Evolutionary conservation across 1,140 invertebrate species (phyloP).

Genomic region (Leptinotarsa texana): DNA sequence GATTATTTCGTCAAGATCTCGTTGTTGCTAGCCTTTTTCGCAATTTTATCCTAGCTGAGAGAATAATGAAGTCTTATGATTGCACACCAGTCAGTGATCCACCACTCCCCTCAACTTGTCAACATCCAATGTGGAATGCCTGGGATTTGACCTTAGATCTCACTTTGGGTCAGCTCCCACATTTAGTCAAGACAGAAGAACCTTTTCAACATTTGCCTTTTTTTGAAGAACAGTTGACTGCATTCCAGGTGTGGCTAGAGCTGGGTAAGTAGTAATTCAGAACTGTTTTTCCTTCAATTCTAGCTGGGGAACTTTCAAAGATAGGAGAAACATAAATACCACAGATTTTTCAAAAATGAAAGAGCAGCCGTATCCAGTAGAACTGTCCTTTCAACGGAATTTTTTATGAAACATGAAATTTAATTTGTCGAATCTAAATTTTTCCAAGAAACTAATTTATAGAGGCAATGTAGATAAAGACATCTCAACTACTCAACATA

Average conservation of each 20-base stretch:
- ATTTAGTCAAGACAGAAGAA: conserved; percentile 68
- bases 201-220: conserved; percentile 83
- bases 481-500: too few relatives aligned
- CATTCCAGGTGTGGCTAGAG: conserved; percentile 96
- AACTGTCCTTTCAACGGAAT: too few relatives aligned
- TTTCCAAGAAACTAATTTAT: too few relatives aligned
- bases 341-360: too few relatives aligned
- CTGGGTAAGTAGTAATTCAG: conserved; percentile 60
- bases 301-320: too few relatives aligned
- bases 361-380: too few relatives aligned
- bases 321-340: too few relatives aligned
- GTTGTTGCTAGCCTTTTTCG: conserved; percentile 97
- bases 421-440: too few relatives aligned
- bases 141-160: conserved; percentile 97
- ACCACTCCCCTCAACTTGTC: conserved; percentile 84
- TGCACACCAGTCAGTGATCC: conserved; percentile 93
- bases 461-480: too few relatives aligned
- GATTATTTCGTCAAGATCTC: conserved; percentile 94
- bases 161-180: conserved; percentile 86
- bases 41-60: conserved; percentile 95
- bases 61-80: conserved; percentile 95
- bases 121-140: conserved; percentile 92
- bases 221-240: conserved; percentile 97
- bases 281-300: too few relatives aligned
- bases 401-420: too few relatives aligned